Evolutionary conservation across 2,888 invertebrate species (phyloP), one percentile per base, ranked within the genome.

Genomic region (Drosophila recens): DNA sequence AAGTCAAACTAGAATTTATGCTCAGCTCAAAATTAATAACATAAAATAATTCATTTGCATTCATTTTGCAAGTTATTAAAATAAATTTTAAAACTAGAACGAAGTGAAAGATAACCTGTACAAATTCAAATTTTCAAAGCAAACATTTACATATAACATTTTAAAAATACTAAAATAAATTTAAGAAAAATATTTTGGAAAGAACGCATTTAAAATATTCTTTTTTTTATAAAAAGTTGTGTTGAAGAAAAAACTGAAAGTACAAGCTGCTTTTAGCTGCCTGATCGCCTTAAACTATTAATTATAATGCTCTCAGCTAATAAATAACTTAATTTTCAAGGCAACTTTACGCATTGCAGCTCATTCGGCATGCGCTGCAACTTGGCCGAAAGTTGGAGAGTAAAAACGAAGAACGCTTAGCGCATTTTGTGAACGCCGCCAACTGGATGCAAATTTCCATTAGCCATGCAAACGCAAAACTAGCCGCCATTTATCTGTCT

Each of bases 391-490:
- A 56, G 20, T 63, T 68, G 62, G 34, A 34, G 17, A 40, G 61
- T 13, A 42, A 43, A 30, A 43, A 51, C 40, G 57, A 34, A 46
- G 45, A 76, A 75, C 64, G 76, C 67, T 75, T 75, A 72, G 76
- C 67, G 77, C 67, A 67, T 72, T 76, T 80, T 80, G 77, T 65
- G 61, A 33, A 57, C 70, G 82, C 89, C 88, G 73, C 76, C 87
- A 76, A 87, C 87, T 85, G 82, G 79, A 82, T 85, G 85, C 85
- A 86, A 85, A 86, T 86, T 86, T 86, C 88, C 85, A 86, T 86
- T 86, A 86, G 87, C 88, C 88, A 89, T 88, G 89, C 87, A 85
- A 85, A 85, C 88, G 88, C 86, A 89, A 89, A 86, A 87, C 88
- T 85, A 85, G 83, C 83, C 83, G 84, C 83, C 89, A 88, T 84